Percentiles rank a stretch among this genome's conserved stretches.
Conservation (phyloP, 2,113 vertebrate species). For the Vulpes ferrilata region DNA sequence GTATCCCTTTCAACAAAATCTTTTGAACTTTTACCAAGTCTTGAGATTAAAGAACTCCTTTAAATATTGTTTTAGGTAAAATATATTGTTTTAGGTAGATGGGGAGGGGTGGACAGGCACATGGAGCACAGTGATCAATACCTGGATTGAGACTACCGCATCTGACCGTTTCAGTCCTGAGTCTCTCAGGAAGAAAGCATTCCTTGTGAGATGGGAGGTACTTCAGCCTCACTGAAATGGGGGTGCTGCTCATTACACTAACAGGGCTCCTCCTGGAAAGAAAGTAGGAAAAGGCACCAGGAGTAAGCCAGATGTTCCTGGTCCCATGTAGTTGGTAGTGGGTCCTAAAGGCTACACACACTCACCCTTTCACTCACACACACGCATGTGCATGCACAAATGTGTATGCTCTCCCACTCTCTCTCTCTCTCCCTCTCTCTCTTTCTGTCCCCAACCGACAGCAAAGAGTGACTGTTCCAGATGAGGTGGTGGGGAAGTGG, state of each 20-base stretch:
- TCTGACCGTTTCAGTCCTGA: background rate
- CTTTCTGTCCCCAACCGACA: background rate
- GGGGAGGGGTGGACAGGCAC: background rate
- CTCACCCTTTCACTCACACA: background rate
- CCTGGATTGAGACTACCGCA: background rate
- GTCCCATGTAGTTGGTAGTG: background rate
- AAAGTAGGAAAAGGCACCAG: background rate
- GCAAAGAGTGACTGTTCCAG: background rate
- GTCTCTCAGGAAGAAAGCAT: background rate
- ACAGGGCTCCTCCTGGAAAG: background rate
- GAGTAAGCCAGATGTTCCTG: background rate
- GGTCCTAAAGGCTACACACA: background rate
- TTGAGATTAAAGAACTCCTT: background rate
- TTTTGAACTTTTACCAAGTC: background rate
- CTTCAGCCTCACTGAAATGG: background rate
- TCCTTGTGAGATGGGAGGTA: background rate
- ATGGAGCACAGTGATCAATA: background rate
- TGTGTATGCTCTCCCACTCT: rapidly evolving
- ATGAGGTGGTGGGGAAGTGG: background rate
- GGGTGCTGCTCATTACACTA: background rate
- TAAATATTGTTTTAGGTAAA: background rate
- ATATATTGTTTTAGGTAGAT: background rate
- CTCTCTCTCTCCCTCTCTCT: background rate
- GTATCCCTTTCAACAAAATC: background rate
- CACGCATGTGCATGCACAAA: no score